Evolutionary conservation across 2,888 invertebrate genomes (phyloP), one percentile per base, ranked within the genome.

Genomic region (Peribatodes rhomboidaria): DNA sequence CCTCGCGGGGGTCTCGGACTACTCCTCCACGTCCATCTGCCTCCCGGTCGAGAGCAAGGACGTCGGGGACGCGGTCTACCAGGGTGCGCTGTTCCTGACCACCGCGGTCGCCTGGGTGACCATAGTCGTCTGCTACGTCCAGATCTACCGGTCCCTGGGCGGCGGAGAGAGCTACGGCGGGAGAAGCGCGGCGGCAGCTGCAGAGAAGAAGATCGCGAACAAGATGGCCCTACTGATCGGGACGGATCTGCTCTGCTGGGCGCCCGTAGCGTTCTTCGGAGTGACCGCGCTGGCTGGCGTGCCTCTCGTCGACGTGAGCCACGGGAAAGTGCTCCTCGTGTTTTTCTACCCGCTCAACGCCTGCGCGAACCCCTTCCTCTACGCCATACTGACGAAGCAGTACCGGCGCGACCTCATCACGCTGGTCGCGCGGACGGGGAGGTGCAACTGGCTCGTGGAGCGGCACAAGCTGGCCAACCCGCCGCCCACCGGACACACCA

Each of bases 291-390:
- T 98, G 39, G 95, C 97, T 0, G 98, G 98, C 0, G 95, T 94
- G 73, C 97, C 98, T 0, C 87, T 98, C 68, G 97, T 98, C 46
- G 96, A 97, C 74, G 96, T 98, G 0, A 96, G 96, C 8, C 95
- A 96, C 76, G 96, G 96, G 0, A 97, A 97, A 87, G 96, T 98
- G 53, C 89, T 98, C 11, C 89, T 98, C 66, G 98, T 98, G 9
- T 98, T 98, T 84, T 98, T 98, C 83, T 97, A 98, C 83, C 98
- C 98, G 0, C 89, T 98, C 67, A 98, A 98, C 87, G 97, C 98
- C 0, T 98, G 98, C 83, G 97, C 98, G 41, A 98, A 98, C 89
- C 98, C 98, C 0, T 98, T 98, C 91, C 90, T 98, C 2, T 98
- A 98, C 86, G 98, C 98, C 16, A 97, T 98, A 73, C 93, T 98